phyloP scores from a whole-genome alignment of 2,113 vertebrate genomes.

The Equus przewalskii region DNA sequence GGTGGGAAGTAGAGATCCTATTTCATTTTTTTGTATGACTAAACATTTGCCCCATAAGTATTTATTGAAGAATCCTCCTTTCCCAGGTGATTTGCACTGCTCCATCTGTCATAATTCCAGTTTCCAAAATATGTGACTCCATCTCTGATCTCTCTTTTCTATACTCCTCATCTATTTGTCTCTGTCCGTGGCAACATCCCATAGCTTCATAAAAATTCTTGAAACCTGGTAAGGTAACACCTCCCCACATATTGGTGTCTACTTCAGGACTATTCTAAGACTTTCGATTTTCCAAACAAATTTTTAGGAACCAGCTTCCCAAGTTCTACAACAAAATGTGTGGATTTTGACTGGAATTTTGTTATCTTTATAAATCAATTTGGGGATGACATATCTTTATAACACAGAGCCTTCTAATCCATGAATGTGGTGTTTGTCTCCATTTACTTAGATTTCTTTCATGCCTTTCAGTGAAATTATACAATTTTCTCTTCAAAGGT shows the following conservation, averaged over 20 bases:
- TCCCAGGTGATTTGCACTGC: background rate
- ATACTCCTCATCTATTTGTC: background rate
- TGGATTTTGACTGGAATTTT: constrained; percentile 17
- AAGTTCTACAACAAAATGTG: background rate
- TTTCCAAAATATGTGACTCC: background rate
- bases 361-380: background rate
- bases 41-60: background rate
- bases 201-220: background rate
- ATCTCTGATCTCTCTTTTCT: background rate
- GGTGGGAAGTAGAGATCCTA: background rate
- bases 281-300: background rate
- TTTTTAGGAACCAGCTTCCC: background rate
- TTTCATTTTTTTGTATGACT: background rate
- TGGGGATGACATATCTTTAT: background rate
- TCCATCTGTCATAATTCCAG: background rate
- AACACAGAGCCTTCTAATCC: background rate
- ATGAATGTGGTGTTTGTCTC: background rate
- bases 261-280: background rate
- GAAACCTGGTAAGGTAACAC: background rate
- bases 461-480: background rate
- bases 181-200: no score
- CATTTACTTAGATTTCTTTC: constrained; percentile 24
- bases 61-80: background rate
- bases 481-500: background rate
- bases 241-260: background rate